Percentiles rank a stretch among this genome's conserved stretches.
These are phyloP conservation scores for Boloria selene DNA, from an alignment of 2,888 invertebrate genomes.

Conservation along the genomic window DNA sequence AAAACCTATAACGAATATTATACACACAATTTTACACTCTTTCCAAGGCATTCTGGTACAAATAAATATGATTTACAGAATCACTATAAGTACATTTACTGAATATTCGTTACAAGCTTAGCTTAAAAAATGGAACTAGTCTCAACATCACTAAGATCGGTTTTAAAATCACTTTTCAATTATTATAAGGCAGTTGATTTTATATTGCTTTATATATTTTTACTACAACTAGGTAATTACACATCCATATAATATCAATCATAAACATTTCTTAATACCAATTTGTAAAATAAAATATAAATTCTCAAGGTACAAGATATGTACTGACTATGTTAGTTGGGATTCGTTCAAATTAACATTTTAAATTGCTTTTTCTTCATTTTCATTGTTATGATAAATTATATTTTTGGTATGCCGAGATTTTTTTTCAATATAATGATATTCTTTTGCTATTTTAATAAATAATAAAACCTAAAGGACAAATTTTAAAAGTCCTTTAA, in stretches of 20 bases:
- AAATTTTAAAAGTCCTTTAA: too few species aligned
- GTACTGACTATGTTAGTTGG: slow-evolving; percentile 1
- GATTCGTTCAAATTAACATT: background rate
- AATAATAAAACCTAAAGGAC: too few species aligned
- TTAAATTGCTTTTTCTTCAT: background rate
- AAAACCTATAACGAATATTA: too few species aligned
- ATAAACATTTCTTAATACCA: slow-evolving; percentile 6
- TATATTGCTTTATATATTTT: slow-evolving; percentile 16
- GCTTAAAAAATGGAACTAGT: background rate
- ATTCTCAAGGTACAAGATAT: slow-evolving; percentile 16
- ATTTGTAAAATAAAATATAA: slow-evolving; percentile 10
- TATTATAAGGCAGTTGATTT: slow-evolving; percentile 12
- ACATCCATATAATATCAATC: slow-evolving; percentile 8
- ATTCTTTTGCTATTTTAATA: too few species aligned
- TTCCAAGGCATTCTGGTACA: too few species aligned
- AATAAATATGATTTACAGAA: too few species aligned
- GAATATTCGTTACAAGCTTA: too few species aligned
- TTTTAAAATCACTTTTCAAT: background rate
- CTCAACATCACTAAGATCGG: background rate
- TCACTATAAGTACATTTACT: too few species aligned
- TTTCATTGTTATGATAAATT: too few species aligned
- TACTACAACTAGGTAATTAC: background rate
- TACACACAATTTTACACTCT: too few species aligned
- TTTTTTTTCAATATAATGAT: too few species aligned
- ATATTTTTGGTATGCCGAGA: too few species aligned